phyloP scores from a whole-genome alignment of 2,888 invertebrate genomes.

The Eupithecia subumbrata region DNA sequence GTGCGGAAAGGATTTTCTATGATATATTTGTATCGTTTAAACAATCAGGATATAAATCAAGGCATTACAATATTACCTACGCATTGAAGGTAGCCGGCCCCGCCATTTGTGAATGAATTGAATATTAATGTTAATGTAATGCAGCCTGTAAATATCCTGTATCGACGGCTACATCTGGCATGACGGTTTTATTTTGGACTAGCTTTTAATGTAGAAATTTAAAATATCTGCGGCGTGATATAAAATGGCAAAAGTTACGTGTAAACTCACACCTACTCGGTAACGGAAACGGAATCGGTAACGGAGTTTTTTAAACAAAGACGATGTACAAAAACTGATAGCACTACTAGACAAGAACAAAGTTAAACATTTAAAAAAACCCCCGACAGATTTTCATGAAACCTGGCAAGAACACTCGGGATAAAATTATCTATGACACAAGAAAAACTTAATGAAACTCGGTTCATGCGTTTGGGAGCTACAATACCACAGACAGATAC shows the following conservation, averaged over 20 bases:
- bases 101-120: slow-evolving; percentile 58
- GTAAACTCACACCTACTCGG: background rate
- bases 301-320: too few species aligned
- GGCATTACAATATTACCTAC: slow-evolving; percentile 58
- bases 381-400: too few species aligned
- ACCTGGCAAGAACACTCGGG: too few species aligned
- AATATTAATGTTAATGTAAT: slow-evolving; percentile 44
- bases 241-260: background rate
- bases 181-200: background rate
- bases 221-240: background rate
- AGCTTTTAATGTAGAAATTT: background rate
- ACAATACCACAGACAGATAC: too few species aligned
- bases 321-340: background rate
- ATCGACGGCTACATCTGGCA: slow-evolving; percentile 29
- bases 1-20: background rate
- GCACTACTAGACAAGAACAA: background rate
- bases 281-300: background rate
- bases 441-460: too few species aligned
- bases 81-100: slow-evolving; percentile 56
- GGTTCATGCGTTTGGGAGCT: too few species aligned
- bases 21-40: slow-evolving; percentile 38
- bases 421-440: too few species aligned
- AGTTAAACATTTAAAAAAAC: too few species aligned
- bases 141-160: slow-evolving; percentile 32
- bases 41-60: slow-evolving; percentile 72